These are phyloP conservation scores for Rhodophaea formosa DNA, from an alignment of 2,888 invertebrate genomes.

Conservation along the genomic window DNA sequence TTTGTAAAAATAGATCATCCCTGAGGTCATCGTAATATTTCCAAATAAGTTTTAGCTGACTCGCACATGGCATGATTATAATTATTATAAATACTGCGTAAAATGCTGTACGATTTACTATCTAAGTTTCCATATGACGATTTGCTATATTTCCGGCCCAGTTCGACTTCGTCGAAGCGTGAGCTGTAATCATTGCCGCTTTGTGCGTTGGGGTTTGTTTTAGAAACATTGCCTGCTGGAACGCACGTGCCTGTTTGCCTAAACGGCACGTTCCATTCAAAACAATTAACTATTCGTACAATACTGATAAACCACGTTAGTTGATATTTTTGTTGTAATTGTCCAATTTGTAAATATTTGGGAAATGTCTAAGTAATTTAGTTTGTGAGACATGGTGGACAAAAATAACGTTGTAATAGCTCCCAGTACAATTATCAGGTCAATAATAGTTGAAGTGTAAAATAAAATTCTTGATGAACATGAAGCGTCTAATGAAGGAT, in stretches of 20 bases:
- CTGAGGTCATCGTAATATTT: too few species aligned
- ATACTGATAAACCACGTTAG: slow-evolving; percentile 43
- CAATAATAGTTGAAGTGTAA: too few species aligned
- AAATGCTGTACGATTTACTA: neutral
- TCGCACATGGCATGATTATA: neutral
- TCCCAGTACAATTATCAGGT: too few species aligned
- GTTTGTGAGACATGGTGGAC: too few species aligned
- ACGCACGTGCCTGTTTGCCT: slow-evolving; percentile 72
- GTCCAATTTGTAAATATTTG: neutral
- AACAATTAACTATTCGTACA: slow-evolving; percentile 33
- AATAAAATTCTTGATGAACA: too few species aligned
- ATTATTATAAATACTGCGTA: neutral
- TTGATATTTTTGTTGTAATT: neutral
- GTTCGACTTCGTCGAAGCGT: slow-evolving; percentile 45
- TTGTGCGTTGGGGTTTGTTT: slow-evolving; percentile 64
- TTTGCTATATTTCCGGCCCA: slow-evolving; percentile 37
- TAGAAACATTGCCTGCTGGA: slow-evolving; percentile 64
- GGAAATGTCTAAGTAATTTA: neutral
- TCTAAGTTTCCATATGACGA: neutral
- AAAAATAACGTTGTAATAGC: too few species aligned
- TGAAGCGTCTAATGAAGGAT: too few species aligned
- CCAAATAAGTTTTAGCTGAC: neutral
- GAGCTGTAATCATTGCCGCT: slow-evolving; percentile 44
- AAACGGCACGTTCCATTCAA: slow-evolving; percentile 51
- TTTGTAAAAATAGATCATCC: too few species aligned